Evolutionary conservation across 2,113 vertebrate species (phyloP).

Genomic region (Tupaia chinensis): DNA sequence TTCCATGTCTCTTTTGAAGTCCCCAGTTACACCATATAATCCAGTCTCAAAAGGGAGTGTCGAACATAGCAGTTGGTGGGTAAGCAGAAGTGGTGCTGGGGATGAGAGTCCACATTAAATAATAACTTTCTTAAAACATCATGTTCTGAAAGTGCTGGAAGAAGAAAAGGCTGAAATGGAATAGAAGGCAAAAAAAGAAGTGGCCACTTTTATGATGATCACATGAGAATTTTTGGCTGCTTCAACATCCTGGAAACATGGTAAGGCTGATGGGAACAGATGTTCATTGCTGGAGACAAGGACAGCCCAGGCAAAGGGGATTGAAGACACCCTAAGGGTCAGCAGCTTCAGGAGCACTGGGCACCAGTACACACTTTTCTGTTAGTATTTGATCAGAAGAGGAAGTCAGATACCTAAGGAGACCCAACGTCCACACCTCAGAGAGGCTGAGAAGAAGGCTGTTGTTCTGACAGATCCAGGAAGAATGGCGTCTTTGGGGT

Average conservation of each 20-base stretch:
- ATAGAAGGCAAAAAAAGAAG: not conserved
- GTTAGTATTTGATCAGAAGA: fast-evolving
- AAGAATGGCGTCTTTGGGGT: not conserved
- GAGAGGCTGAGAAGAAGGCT: not conserved
- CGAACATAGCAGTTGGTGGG: not conserved
- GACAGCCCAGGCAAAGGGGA: too few relatives aligned
- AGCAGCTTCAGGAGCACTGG: fast-evolving
- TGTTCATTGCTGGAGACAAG: too few relatives aligned
- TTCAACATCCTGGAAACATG: not conserved
- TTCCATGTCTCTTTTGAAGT: too few relatives aligned
- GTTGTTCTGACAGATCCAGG: not conserved
- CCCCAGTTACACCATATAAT: too few relatives aligned
- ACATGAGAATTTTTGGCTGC: not conserved
- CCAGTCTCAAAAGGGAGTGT: not conserved
- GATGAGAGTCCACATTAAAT: too few relatives aligned
- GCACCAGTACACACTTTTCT: not conserved
- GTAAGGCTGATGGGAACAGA: not conserved
- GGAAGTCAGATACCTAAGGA: not conserved
- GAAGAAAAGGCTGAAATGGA: not conserved
- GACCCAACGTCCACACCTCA: not conserved
- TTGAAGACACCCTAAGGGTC: not conserved
- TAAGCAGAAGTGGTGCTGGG: not conserved
- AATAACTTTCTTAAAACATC: not conserved
- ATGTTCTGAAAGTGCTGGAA: not conserved
- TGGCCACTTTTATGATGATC: not conserved